Base-by-base conservation (phyloP, 35 echinoderm and acorn worm genomes). In the Apostichopus japonicus region DNA sequence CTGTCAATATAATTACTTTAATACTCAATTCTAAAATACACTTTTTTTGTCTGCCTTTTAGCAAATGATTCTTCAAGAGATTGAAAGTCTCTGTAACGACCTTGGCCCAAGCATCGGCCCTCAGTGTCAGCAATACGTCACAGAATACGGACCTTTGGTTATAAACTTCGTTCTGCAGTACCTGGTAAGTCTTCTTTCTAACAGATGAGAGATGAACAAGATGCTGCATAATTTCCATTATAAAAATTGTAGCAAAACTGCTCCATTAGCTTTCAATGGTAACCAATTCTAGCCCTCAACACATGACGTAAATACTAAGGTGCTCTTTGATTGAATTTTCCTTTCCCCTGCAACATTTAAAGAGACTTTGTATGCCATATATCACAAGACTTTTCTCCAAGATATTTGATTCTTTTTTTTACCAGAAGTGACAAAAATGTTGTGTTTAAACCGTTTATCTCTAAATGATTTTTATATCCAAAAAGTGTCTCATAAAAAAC, bases 121-220 rank as follows among this genome's bases (percentile, higher is more conserved):
- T 23, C 73, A 91, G 90, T 89, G 86, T 54, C 86, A 89, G 61
- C 86, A 89, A n/a, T 89, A 89, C 53, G 90, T 91, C 75, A 59
- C 90, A 5, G 16, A 79, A 58, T 91, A 91, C 58, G 90, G 90
- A 77, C 90, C 77, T 22, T n/a, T 91, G 15, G 73, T 79, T 53
- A 19, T 79, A 33, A 91, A 91, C 44, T 79, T 78, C 16, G 0
- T 91, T 7, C 54, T 91, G 24, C 90, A 91, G 90, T 91, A 78
- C 25, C 9, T 91, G 16, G 90, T 91, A 19, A 77, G 90, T 89
- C 33, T 44, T 44, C 33, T 44, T 44, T 3, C 33, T 44, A 44
- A 44, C 33, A 44, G 33, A 44, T 1, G 33, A 44, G 33, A 44
- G 0, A 44, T 44, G 33, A 44, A 44, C 33, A 0, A 44, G 33